These are phyloP conservation scores for Nasonia vitripennis DNA, from an alignment of 1,140 invertebrate species.

Conservation along the genomic window DNA sequence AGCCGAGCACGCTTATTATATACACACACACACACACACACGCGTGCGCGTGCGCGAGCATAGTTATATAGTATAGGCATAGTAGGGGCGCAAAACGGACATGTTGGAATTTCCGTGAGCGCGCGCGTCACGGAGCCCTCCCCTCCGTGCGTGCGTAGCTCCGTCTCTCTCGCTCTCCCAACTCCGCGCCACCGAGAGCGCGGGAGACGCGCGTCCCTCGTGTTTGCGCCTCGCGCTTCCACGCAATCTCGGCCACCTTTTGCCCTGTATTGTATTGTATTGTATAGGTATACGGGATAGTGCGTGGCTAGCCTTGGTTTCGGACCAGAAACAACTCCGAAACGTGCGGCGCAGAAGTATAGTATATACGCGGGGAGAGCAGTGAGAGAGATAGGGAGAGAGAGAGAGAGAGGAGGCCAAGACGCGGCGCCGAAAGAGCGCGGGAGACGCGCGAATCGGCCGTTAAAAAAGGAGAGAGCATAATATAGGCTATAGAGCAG, in stretches of 20 bases:
- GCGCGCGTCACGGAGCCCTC: slow-evolving; percentile 6
- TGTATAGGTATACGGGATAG: not conserved
- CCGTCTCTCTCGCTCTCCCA: slow-evolving; percentile 9
- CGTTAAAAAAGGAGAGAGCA: not conserved
- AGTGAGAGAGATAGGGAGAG: not conserved
- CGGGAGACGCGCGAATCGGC: not conserved
- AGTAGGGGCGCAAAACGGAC: slow-evolving; percentile 46
- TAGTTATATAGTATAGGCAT: not conserved
- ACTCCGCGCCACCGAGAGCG: slow-evolving; percentile 9
- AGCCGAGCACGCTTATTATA: not conserved
- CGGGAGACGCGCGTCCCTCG: slow-evolving; percentile 37
- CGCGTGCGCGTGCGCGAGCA: too few relatives aligned
- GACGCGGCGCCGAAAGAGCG: not conserved
- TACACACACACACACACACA: not conserved
- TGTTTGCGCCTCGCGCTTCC: not conserved
- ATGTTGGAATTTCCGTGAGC: slow-evolving; percentile 50
- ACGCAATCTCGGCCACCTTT: not conserved
- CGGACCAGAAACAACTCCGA: not conserved
- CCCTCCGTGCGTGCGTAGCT: not conserved
- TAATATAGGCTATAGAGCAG: too few relatives aligned
- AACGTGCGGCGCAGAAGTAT: not conserved
- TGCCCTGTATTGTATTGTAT: not conserved
- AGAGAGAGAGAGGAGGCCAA: not conserved
- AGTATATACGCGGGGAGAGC: not conserved
- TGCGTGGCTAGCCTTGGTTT: not conserved